Conservation (phyloP, 2,888 invertebrate genomes). For the Adelphocoris suturalis region DNA sequence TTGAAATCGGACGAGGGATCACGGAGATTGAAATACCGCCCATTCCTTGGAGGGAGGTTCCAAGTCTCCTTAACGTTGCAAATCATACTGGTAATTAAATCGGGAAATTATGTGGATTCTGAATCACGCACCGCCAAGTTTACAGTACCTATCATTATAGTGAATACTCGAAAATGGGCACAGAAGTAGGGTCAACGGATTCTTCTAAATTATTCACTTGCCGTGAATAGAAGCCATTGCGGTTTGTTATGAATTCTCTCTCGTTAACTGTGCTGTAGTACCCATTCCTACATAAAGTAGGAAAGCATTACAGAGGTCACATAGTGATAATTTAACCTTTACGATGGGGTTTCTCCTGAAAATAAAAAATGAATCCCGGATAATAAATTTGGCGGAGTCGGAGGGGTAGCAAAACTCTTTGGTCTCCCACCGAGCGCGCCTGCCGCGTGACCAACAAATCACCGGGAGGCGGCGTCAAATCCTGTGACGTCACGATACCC, state of each 20-base stretch:
- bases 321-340: conserved; percentile 14
- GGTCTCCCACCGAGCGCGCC: conserved; percentile 5
- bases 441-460: conserved; percentile 37
- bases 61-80: too few relatives aligned
- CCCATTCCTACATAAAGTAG: not conserved
- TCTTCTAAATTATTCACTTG: too few relatives aligned
- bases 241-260: conserved; percentile 10
- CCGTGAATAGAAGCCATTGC: not conserved
- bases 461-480: not conserved
- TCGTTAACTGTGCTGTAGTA: conserved; percentile 2
- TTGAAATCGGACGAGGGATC: too few relatives aligned
- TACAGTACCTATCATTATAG: too few relatives aligned
- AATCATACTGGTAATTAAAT: too few relatives aligned
- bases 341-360: not conserved
- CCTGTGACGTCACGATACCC: conserved; percentile 35
- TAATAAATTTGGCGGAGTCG: conserved; percentile 4
- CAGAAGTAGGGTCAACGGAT: too few relatives aligned
- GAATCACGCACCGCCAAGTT: too few relatives aligned
- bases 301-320: conserved; percentile 1
- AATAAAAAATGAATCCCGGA: not conserved
- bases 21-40: too few relatives aligned
- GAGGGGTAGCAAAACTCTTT: not conserved
- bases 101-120: too few relatives aligned
- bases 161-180: too few relatives aligned
- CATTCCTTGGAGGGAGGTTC: too few relatives aligned